Evolutionary conservation across 2,113 vertebrate species (phyloP).

Genomic region (Rynchops niger): DNA sequence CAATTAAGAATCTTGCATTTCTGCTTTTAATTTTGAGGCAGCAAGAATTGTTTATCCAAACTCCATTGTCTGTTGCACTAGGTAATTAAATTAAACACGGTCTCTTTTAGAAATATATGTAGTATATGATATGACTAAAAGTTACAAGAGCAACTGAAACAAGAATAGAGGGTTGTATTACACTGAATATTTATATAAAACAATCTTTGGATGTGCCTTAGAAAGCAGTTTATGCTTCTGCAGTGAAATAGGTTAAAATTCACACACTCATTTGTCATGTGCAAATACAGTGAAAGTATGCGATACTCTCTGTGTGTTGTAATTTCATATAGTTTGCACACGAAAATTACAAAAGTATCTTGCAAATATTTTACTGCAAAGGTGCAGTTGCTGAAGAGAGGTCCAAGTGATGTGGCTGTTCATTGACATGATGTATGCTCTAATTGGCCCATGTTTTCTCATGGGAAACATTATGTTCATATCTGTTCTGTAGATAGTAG

Average conservation of each 20-base stretch:
- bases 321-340: background rate
- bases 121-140: background rate
- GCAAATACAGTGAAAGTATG: background rate
- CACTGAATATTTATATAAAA: background rate
- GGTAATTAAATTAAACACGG: background rate
- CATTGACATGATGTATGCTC: background rate
- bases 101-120: background rate
- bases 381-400: background rate
- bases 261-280: background rate
- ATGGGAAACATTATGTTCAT: background rate
- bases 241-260: background rate
- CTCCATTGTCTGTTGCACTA: background rate
- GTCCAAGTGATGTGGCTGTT: background rate
- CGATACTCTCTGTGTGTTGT: fast-evolving
- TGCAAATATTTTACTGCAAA: background rate
- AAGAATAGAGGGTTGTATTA: background rate
- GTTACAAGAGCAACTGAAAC: background rate
- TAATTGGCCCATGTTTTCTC: background rate
- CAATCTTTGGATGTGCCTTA: background rate
- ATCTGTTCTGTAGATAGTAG: background rate
- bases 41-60: background rate
- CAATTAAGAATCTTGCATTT: background rate
- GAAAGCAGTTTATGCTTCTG: background rate
- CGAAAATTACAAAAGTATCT: background rate
- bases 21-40: background rate